Percentiles rank a stretch among this genome's conserved stretches.
Evolutionary conservation across 2,113 vertebrate genomes (phyloP).

Genomic region (Lanius ludovicianus): DNA sequence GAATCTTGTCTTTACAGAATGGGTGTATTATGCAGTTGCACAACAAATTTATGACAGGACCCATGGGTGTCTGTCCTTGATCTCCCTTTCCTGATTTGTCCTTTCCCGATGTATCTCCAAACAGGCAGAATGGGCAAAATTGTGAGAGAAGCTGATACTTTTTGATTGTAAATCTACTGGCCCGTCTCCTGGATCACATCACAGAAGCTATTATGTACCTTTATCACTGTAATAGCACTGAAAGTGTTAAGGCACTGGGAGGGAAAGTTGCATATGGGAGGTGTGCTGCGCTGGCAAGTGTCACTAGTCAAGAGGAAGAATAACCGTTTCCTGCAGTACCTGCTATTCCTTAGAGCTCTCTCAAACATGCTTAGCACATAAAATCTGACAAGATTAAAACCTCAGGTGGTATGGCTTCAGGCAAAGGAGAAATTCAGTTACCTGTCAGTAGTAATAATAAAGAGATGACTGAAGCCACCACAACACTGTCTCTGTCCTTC

Average conservation of each 20-base stretch:
- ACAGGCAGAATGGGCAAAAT: neutral
- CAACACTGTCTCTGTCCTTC: neutral
- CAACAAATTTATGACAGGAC: neutral
- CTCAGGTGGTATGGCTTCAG: constrained; percentile 61
- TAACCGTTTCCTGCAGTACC: neutral
- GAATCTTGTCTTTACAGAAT: neutral
- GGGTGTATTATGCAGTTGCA: fast-evolving
- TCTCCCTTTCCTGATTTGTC: neutral
- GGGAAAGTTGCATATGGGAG: neutral
- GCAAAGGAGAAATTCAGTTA: constrained; percentile 64
- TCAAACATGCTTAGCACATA: constrained; percentile 33
- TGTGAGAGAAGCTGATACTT: neutral
- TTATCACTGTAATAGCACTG: neutral
- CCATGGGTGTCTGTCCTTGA: neutral
- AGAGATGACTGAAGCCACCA: constrained; percentile 47
- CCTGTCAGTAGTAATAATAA: constrained; percentile 58
- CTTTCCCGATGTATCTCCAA: neutral
- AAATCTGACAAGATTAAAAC: constrained; percentile 58
- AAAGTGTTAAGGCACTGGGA: neutral
- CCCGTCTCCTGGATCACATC: neutral
- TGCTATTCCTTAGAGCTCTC: constrained; percentile 47
- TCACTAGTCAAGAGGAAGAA: constrained; percentile 11
- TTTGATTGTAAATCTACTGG: neutral
- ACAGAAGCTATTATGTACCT: neutral
- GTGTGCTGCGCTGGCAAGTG: neutral